Percentiles rank a stretch among this genome's conserved stretches.
These are phyloP conservation scores for Etheostoma nigrum DNA, from an alignment of 2,797 vertebrate genomes.

Conservation along the genomic window DNA sequence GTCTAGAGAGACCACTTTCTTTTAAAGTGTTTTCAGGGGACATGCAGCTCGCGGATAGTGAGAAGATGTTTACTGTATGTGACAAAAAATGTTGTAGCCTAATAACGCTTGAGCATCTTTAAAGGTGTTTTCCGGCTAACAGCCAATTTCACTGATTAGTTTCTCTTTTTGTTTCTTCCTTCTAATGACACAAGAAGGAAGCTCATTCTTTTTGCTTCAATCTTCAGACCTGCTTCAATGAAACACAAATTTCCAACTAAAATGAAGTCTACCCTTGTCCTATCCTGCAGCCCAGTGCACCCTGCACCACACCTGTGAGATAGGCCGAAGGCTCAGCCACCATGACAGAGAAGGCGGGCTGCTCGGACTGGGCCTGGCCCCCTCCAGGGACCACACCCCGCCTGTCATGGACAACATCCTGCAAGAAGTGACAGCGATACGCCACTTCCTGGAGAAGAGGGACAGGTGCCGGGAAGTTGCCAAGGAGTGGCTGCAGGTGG, in stretches of 20 bases:
- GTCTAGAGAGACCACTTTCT: too few relatives aligned
- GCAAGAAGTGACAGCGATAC: constrained; percentile 89
- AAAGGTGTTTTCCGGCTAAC: neutral
- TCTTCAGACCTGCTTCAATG: neutral
- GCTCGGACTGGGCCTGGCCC: constrained; percentile 58
- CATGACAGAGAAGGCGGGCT: constrained; percentile 66
- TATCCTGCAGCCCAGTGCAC: constrained; percentile 82
- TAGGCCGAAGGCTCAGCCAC: constrained; percentile 67
- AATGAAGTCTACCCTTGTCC: neutral
- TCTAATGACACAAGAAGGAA: neutral
- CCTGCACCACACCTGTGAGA: constrained; percentile 81
- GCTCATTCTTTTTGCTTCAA: neutral
- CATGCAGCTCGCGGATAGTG: too few relatives aligned
- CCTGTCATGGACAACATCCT: constrained; percentile 85
- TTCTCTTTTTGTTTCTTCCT: neutral
- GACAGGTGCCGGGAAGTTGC: constrained; percentile 90
- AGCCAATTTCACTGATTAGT: neutral
- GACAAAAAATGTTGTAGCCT: too few relatives aligned
- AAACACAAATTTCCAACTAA: neutral
- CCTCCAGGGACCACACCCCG: constrained; percentile 70
- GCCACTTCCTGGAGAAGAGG: constrained; percentile 90
- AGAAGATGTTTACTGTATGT: too few relatives aligned
- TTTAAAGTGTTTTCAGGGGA: too few relatives aligned
- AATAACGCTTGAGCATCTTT: too few relatives aligned
- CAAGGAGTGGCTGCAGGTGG: constrained; percentile 95